Base-by-base conservation (phyloP, 1,140 invertebrate species). In the Gyrodactylus bullatarudis region DNA sequence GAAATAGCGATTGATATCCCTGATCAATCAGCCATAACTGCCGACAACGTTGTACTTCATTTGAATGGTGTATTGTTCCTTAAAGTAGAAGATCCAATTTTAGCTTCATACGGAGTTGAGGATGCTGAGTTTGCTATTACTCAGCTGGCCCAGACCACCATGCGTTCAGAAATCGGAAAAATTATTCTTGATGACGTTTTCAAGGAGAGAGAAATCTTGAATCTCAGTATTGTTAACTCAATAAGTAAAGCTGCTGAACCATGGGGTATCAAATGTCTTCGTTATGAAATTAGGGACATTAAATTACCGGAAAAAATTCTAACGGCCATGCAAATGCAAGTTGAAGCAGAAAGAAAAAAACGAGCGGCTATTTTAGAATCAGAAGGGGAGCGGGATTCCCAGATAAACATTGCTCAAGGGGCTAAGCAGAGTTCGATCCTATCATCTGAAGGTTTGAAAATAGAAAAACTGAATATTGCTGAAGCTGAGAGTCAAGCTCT, bases 261-360 rank as follows among this genome's bases (percentile, higher is more conserved):
- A 0, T 99, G 94, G 94, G 94, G 94, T 34, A 91, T 98, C 68
- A 85, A 86, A n/a, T 97, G 92, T 81, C 83, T 97, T 72, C 84
- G 94, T 79, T 98, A 98, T 83, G 94, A 98, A 86, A 98, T 98
- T 78, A 85, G 88, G 82, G 89, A 95, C 79, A 92, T 96, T 76
- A 88, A 87, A 79, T 81, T 98, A 76, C 95, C 95, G 8, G 80
- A 83, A 0, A 85, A 90, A 79, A 89, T 99, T 1, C 90, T 95
- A 78, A 92, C 96, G 83, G 94, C 94, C 1, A 98, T 99, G 94
- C 94, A 98, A 82, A 96, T 96, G 91, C 94, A 98, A 74, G 91
- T 98, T 0, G 93, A 97, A 83, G 93, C 93, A 0, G 94, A 98
- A 80, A 82, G 95, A 72, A 87, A 88, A 78, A 99, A 99, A 81